Conservation (phyloP, 2,113 vertebrate species). For the Hipposideros armiger region DNA sequence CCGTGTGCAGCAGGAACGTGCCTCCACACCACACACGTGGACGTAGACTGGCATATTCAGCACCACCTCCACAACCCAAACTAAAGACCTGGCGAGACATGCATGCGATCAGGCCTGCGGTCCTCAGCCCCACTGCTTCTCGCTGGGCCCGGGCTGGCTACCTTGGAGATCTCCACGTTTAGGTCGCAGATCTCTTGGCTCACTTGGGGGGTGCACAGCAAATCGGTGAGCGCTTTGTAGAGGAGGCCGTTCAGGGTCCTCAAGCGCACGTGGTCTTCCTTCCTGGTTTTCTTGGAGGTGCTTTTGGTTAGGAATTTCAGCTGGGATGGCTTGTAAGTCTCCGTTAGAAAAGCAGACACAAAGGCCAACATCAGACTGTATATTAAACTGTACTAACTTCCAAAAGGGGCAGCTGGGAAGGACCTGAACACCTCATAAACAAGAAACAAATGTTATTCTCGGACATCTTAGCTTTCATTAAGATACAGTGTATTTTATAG, state of each 20-base stretch:
- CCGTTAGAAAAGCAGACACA: background rate
- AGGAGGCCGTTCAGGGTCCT: constrained; percentile 87
- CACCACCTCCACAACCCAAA: background rate
- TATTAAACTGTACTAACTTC: background rate
- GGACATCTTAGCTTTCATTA: background rate
- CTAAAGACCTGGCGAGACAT: background rate
- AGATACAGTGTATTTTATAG: background rate
- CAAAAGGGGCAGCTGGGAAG: background rate
- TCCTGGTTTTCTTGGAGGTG: constrained; percentile 76
- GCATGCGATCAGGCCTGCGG: background rate
- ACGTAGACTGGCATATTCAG: background rate
- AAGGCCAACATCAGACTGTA: background rate
- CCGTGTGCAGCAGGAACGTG: background rate
- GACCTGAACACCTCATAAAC: background rate
- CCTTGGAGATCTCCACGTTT: constrained; percentile 91
- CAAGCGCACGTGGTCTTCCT: constrained; percentile 87
- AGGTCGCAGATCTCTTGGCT: constrained; percentile 88
- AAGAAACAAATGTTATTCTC: background rate
- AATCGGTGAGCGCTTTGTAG: constrained; percentile 87
- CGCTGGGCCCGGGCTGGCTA: background rate
- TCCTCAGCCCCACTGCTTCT: too few relatives aligned
- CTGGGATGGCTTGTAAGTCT: constrained; percentile 79
- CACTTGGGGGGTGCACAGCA: constrained; percentile 88
- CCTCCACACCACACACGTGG: rapidly evolving
- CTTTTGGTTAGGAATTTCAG: constrained; percentile 67